These are phyloP conservation scores for Drosophila melanosoma DNA, from an alignment of 2,888 invertebrate species.

Conservation along the genomic window DNA sequence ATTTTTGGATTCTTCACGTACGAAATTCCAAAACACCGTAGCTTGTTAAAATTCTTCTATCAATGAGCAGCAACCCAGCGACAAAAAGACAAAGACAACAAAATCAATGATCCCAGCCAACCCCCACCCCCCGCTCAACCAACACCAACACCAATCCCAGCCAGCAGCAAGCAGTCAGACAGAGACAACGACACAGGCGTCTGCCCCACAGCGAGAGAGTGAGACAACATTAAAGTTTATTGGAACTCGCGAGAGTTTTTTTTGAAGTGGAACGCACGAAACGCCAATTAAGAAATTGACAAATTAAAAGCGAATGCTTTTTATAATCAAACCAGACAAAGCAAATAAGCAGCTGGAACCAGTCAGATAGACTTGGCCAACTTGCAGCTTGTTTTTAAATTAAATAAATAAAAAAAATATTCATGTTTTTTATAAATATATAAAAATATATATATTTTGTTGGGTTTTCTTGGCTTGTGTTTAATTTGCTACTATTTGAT, in stretches of 20 bases:
- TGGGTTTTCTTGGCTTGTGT: conserved; percentile 45
- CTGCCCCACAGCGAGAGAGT: conserved; percentile 2
- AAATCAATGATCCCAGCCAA: conserved; percentile 44
- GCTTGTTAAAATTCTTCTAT: conserved; percentile 81
- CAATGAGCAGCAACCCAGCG: conserved; percentile 66
- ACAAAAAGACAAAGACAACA: conserved; percentile 56
- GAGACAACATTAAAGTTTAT: conserved; percentile 29
- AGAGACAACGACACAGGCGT: conserved; percentile 20
- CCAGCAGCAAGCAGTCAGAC: conserved; percentile 5
- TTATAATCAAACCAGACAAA: conserved; percentile 82
- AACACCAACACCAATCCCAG: not conserved
- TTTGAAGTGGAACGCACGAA: conserved; percentile 77
- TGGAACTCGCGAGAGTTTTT: conserved; percentile 47
- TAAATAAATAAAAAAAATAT: not conserved
- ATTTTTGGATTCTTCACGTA: conserved; percentile 81
- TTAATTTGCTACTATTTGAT: conserved; percentile 50
- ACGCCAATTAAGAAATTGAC: conserved; percentile 81
- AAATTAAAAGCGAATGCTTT: conserved; percentile 81
- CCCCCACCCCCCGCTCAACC: not conserved
- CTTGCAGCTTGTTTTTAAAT: conserved; percentile 61
- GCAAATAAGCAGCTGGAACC: conserved; percentile 69
- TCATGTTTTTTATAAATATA: conserved; percentile 18
- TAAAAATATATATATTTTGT: not conserved
- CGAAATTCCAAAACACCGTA: conserved; percentile 80
- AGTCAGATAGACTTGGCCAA: conserved; percentile 34